Evolutionary conservation across 2,888 invertebrate genomes (phyloP).

Genomic region (Odiellus spinosus): DNA sequence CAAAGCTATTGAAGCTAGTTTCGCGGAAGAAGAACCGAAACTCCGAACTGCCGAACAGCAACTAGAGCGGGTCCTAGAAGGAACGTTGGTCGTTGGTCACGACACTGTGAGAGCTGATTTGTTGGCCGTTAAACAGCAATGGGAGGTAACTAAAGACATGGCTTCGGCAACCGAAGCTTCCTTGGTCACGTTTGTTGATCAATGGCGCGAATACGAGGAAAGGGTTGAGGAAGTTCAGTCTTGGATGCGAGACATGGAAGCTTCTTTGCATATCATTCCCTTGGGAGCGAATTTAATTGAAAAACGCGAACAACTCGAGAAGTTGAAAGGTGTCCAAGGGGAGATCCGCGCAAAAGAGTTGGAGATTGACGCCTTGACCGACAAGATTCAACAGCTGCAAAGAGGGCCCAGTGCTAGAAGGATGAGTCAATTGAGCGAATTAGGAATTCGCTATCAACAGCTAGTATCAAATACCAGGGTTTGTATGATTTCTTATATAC

Average conservation of each 20-base stretch:
- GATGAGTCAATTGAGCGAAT: constrained; percentile 62
- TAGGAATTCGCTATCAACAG: constrained; percentile 82
- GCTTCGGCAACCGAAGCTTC: constrained; percentile 47
- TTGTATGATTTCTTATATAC: constrained; percentile 6
- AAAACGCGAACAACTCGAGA: constrained; percentile 68
- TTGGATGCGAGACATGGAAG: constrained; percentile 79
- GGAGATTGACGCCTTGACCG: constrained; percentile 82
- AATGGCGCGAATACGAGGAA: constrained; percentile 81
- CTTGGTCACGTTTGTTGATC: constrained; percentile 64
- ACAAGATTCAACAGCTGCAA: constrained; percentile 51
- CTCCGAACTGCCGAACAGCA: constrained; percentile 7
- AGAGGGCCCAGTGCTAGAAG: constrained; percentile 40
- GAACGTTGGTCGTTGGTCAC: constrained; percentile 10
- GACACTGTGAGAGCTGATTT: constrained; percentile 40
- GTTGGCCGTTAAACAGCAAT: constrained; percentile 73
- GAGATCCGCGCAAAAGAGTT: constrained; percentile 77
- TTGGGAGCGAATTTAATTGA: constrained; percentile 62
- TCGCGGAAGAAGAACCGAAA: constrained; percentile 64
- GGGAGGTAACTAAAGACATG: constrained; percentile 45
- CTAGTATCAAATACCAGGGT: constrained; percentile 71
- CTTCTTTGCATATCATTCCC: constrained; percentile 69
- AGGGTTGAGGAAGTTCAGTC: constrained; percentile 64
- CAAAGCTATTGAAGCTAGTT: constrained; percentile 50
- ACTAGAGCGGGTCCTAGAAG: constrained; percentile 7
- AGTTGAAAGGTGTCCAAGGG: constrained; percentile 57